These are phyloP conservation scores for Atlantisia rogersi DNA, from an alignment of 2,113 vertebrate species.

Conservation along the genomic window DNA sequence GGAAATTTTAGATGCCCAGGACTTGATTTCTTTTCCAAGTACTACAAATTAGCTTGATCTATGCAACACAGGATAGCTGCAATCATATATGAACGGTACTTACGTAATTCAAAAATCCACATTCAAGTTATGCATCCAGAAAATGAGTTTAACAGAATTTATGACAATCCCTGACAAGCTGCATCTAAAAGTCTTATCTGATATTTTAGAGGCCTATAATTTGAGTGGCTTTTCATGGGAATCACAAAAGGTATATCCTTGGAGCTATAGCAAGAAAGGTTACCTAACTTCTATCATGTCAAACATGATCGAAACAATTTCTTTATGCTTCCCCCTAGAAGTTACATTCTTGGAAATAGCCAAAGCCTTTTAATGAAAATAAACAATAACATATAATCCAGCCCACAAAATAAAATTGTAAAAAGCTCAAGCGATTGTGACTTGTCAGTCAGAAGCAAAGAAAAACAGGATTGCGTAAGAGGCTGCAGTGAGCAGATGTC, in stretches of 20 bases:
- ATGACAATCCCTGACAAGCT: not conserved
- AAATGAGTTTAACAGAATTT: conserved; percentile 33
- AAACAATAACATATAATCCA: not conserved
- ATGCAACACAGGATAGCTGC: not conserved
- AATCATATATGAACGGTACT: not conserved
- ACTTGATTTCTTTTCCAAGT: conserved; percentile 41
- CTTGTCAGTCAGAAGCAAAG: not conserved
- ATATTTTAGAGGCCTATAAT: not conserved
- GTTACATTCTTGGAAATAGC: not conserved
- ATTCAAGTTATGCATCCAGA: not conserved
- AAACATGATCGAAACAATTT: not conserved
- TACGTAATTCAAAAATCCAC: not conserved
- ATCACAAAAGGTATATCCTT: not conserved
- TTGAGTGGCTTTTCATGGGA: not conserved
- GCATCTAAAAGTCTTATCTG: not conserved
- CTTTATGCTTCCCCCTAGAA: not conserved
- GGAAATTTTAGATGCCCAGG: not conserved
- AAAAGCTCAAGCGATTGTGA: not conserved
- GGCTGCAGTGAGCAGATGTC: not conserved
- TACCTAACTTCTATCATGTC: not conserved
- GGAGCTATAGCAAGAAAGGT: not conserved
- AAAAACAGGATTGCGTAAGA: not conserved
- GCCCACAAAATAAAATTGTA: not conserved
- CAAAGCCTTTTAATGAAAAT: not conserved
- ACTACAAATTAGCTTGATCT: not conserved